phyloP scores from a whole-genome alignment of 2,113 vertebrate species.

The Cricetomys ansorgei region DNA sequence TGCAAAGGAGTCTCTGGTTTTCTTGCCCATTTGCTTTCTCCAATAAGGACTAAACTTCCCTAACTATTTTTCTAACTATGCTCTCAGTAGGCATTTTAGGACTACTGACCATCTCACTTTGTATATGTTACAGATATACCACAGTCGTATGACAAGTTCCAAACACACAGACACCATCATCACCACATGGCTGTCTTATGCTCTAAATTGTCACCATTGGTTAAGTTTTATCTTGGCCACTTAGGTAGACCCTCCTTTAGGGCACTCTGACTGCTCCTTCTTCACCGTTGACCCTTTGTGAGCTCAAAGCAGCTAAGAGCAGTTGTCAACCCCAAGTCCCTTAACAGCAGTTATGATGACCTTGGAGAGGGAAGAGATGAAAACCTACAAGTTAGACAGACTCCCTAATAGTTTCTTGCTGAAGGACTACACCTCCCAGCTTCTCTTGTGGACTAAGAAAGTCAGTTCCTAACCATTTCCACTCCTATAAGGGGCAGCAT shows the following conservation, averaged over 20 bases:
- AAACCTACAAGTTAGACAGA: background rate
- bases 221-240: background rate
- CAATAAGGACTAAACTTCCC: too few relatives aligned
- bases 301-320: background rate
- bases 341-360: background rate
- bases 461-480: background rate
- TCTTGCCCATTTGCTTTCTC: background rate
- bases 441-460: background rate
- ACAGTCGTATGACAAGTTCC: background rate
- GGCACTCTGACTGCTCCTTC: background rate
- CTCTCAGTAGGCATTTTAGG: background rate
- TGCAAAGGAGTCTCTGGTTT: background rate
- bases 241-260: background rate
- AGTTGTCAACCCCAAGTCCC: background rate
- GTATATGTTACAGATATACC: background rate
- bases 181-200: background rate
- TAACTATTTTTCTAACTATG: background rate
- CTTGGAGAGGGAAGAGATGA: background rate
- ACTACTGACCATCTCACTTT: background rate
- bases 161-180: background rate
- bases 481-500: background rate
- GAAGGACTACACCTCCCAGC: background rate
- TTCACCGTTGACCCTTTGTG: background rate
- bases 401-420: background rate
- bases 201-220: too few relatives aligned